A percentile compares a stretch with the other conserved stretches of the same genome.
phyloP scores from a whole-genome alignment of 2,797 vertebrate species.

The Sciurus vulgaris region DNA sequence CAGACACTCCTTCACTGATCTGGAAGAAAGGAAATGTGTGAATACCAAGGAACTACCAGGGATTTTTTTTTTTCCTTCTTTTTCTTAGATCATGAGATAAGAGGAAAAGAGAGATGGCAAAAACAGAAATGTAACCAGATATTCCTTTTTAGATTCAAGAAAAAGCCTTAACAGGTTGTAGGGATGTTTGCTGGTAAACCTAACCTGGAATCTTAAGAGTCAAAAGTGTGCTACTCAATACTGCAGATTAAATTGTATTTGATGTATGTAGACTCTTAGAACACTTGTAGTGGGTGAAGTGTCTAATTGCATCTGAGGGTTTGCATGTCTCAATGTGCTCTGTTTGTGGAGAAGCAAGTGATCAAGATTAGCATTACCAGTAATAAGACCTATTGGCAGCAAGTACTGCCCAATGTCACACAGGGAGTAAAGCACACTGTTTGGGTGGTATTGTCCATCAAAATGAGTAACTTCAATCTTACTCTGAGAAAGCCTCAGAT shows the following conservation, averaged over 20 bases:
- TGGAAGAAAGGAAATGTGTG: neutral
- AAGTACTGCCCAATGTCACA: neutral
- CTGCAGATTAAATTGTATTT: neutral
- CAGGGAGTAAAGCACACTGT: neutral
- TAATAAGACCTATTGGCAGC: neutral
- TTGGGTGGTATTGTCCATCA: neutral
- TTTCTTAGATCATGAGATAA: neutral
- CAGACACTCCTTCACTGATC: neutral
- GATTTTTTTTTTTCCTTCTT: neutral
- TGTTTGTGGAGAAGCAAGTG: neutral
- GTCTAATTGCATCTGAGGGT: neutral
- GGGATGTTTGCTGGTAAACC: neutral
- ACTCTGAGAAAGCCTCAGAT: constrained; percentile 3
- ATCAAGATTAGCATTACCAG: neutral
- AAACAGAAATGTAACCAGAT: neutral
- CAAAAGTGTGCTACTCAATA: neutral
- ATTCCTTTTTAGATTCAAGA: neutral
- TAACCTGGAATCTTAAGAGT: neutral
- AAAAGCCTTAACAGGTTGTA: neutral
- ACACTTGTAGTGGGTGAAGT: neutral
- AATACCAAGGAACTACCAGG: neutral
- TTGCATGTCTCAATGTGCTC: too few species aligned
- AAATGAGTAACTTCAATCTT: neutral
- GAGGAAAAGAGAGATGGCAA: neutral
- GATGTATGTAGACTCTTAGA: neutral